phyloP scores from a whole-genome alignment of 2,113 vertebrate genomes.

The Myanophis thanlyinensis region DNA sequence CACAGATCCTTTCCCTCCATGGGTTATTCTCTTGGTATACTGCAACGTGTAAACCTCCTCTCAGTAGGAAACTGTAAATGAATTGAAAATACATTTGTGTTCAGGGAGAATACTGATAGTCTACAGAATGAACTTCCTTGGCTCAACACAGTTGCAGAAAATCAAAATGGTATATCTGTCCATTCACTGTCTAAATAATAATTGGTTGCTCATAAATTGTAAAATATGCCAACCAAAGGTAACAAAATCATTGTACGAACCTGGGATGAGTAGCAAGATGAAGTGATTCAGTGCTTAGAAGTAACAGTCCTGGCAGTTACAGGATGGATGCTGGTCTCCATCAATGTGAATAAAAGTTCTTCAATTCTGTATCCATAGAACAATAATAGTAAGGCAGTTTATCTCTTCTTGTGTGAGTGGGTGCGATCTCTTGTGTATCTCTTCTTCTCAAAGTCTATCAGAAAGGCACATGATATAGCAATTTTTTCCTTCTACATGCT shows the following conservation, averaged over 20 bases:
- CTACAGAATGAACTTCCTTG: not conserved
- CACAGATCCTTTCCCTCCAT: not conserved
- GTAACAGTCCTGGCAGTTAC: not conserved
- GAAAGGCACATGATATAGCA: not conserved
- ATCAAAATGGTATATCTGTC: not conserved
- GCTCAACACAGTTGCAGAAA: not conserved
- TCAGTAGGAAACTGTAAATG: not conserved
- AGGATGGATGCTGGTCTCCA: not conserved
- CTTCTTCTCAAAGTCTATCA: not conserved
- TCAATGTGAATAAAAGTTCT: too few species aligned
- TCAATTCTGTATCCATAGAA: not conserved
- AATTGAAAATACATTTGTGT: not conserved
- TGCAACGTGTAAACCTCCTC: not conserved
- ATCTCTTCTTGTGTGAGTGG: not conserved
- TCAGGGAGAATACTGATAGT: not conserved
- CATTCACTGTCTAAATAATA: not conserved
- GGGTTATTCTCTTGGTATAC: not conserved
- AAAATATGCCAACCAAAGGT: not conserved
- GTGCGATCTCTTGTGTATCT: too few species aligned
- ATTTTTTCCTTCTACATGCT: too few species aligned
- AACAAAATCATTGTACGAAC: not conserved
- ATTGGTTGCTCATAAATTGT: not conserved
- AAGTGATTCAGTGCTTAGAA: not conserved
- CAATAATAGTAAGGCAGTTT: not conserved
- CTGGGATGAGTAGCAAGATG: not conserved